Evolutionary conservation across 64 coral and sea anemone genomes (phyloP).

Genomic region (Exaiptasia diaphana): DNA sequence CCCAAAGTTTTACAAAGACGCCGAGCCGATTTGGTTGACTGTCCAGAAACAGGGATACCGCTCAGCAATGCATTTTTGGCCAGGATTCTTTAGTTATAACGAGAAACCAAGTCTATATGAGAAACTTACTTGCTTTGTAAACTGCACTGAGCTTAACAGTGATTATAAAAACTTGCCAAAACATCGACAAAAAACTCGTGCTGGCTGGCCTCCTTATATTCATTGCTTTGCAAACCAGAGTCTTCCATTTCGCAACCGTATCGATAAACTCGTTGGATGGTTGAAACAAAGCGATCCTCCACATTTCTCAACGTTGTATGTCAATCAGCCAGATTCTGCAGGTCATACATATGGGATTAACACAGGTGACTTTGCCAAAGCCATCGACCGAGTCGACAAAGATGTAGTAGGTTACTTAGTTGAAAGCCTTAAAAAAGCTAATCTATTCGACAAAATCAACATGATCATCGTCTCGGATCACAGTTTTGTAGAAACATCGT

Average conservation of each 20-base stretch:
- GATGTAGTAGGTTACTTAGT: slow-evolving; percentile 29
- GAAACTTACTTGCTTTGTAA: slow-evolving; percentile 51
- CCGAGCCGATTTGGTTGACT: slow-evolving; percentile 82
- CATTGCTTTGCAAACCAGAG: slow-evolving; percentile 69
- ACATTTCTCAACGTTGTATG: slow-evolving; percentile 52
- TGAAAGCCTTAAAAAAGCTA: slow-evolving; percentile 1
- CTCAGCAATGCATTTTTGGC: slow-evolving; percentile 76
- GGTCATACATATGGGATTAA: slow-evolving; percentile 53
- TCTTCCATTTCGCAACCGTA: slow-evolving; percentile 7
- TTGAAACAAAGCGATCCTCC: slow-evolving; percentile 38
- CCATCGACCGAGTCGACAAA: slow-evolving; percentile 21
- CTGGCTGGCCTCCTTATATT: slow-evolving; percentile 47
- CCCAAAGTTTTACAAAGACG: slow-evolving; percentile 76
- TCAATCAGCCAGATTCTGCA: slow-evolving; percentile 33
- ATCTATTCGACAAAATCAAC: slow-evolving; percentile 14
- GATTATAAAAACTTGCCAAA: slow-evolving; percentile 25
- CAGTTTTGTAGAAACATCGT: slow-evolving; percentile 8
- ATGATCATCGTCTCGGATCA: slow-evolving; percentile 40
- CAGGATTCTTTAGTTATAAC: slow-evolving; percentile 63
- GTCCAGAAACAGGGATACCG: slow-evolving; percentile 47
- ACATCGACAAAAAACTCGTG: slow-evolving; percentile 31
- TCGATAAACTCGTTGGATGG: slow-evolving; percentile 74
- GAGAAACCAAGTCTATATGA: slow-evolving; percentile 68
- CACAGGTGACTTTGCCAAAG: background rate
- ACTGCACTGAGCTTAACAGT: slow-evolving; percentile 34